These are phyloP conservation scores for Unio pictorum DNA, from an alignment of 2,888 invertebrate genomes.

Conservation along the genomic window DNA sequence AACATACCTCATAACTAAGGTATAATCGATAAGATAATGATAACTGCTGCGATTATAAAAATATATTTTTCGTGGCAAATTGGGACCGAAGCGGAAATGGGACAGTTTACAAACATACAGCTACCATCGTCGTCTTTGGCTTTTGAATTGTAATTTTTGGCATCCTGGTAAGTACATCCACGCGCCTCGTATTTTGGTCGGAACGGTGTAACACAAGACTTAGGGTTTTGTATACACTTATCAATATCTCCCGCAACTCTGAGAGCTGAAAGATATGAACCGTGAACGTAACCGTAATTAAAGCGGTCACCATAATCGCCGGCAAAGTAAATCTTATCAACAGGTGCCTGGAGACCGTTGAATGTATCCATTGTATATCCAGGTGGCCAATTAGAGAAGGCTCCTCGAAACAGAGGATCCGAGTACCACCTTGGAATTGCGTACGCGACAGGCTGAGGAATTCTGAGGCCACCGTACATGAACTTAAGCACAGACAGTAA, in stretches of 20 bases:
- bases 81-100: no score
- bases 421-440: conserved; percentile 1
- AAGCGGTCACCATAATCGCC: not conserved
- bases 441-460: not conserved
- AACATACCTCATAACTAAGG: no score
- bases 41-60: no score
- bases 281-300: conserved; percentile 5
- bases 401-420: not conserved
- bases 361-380: not conserved
- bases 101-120: conserved; percentile 1
- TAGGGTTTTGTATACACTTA: not conserved
- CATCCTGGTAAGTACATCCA: conserved; percentile 2
- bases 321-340: conserved; percentile 1
- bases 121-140: not conserved
- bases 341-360: conserved; percentile 3
- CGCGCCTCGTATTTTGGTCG: not conserved
- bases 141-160: conserved; percentile 1
- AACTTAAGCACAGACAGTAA: not conserved
- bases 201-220: not conserved
- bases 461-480: not conserved
- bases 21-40: no score
- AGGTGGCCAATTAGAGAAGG: conserved; percentile 5
- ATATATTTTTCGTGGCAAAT: no score
- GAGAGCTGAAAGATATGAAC: conserved; percentile 1
- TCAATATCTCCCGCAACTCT: not conserved